phyloP scores from a whole-genome alignment of 2,888 invertebrate species.

The Portevinia maculata region DNA sequence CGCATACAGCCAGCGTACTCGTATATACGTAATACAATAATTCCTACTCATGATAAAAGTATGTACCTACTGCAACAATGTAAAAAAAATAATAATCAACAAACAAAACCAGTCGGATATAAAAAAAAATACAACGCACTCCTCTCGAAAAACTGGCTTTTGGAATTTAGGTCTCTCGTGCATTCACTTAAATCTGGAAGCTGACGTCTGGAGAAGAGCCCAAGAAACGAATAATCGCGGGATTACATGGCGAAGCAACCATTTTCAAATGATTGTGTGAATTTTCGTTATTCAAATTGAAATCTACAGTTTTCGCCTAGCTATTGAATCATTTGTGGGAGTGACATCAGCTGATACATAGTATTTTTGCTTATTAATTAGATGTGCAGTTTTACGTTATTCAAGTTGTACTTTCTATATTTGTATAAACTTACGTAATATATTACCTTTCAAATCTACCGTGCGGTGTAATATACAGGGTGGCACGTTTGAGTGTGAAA shows the following conservation, averaged over 20 bases:
- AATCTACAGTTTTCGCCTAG: conserved; percentile 1
- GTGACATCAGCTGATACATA: conserved; percentile 25
- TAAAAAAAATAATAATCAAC: conserved; percentile 38
- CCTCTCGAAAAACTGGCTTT: conserved; percentile 65
- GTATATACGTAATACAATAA: background rate
- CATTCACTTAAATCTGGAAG: conserved; percentile 69
- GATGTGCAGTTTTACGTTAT: background rate
- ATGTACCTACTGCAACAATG: conserved; percentile 1
- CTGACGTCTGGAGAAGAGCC: conserved; percentile 66
- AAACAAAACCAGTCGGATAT: conserved; percentile 57
- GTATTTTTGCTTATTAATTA: conserved; percentile 13
- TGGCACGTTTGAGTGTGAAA: no score
- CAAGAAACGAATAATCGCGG: conserved; percentile 21
- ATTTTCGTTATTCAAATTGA: background rate
- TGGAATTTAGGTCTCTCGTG: conserved; percentile 63
- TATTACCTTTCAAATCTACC: no score
- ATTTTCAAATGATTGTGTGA: conserved; percentile 2
- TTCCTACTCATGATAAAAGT: background rate
- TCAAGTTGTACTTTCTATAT: background rate
- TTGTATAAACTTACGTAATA: no score
- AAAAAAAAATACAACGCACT: conserved; percentile 58
- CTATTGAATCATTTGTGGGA: conserved; percentile 7
- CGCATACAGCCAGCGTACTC: conserved; percentile 16
- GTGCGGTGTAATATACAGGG: no score
- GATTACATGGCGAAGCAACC: conserved; percentile 19